Conservation (phyloP, 2,888 invertebrate species). For the Oasisia sp. region DNA sequence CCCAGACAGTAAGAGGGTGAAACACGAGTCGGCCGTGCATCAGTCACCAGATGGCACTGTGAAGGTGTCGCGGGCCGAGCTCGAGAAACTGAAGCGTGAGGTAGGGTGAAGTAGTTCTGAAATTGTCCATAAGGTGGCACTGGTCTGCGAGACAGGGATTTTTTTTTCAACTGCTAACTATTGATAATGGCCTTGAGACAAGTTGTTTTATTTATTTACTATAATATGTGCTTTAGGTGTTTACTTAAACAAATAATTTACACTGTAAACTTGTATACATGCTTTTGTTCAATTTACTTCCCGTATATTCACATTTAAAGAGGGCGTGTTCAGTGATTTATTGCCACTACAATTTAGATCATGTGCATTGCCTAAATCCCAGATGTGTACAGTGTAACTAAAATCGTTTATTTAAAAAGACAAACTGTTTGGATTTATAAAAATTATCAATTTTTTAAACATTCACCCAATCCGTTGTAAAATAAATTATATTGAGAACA, state of each 20-base stretch:
- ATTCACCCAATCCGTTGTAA: too few relatives aligned
- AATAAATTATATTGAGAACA: too few relatives aligned
- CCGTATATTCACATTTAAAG: neutral
- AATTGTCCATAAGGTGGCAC: neutral
- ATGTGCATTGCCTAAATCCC: too few relatives aligned
- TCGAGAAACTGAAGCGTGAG: constrained; percentile 17
- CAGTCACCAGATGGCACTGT: constrained; percentile 18
- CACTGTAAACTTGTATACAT: neutral
- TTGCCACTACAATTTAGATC: neutral
- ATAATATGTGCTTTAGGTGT: neutral
- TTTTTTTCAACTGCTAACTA: neutral
- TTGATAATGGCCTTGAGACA: neutral
- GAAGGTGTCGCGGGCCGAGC: neutral
- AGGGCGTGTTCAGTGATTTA: neutral
- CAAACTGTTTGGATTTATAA: too few relatives aligned
- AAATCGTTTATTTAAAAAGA: too few relatives aligned
- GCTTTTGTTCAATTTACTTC: neutral
- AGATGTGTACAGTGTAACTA: too few relatives aligned
- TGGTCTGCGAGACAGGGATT: neutral
- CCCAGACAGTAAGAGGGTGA: neutral
- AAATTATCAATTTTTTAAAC: too few relatives aligned
- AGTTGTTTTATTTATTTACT: neutral
- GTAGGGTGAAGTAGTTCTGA: neutral
- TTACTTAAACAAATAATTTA: neutral
- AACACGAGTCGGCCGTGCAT: neutral